These are phyloP conservation scores for Gavia stellata DNA, from an alignment of 2,113 vertebrate genomes.

Conservation along the genomic window DNA sequence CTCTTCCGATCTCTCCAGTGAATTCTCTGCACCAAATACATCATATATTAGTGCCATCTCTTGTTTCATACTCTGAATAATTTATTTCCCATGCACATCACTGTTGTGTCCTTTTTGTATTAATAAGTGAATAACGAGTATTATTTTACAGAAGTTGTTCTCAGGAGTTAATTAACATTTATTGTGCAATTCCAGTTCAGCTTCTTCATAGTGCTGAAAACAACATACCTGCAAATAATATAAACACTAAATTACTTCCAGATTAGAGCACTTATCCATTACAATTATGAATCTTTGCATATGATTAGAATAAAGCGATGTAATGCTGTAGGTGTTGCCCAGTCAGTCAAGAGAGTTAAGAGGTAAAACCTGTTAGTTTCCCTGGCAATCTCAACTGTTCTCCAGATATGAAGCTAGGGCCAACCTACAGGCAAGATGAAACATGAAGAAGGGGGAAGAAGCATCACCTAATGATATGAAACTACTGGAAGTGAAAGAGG, in stretches of 20 bases:
- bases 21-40: not conserved
- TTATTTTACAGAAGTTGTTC: conserved; percentile 39
- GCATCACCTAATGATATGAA: not conserved
- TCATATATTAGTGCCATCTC: not conserved
- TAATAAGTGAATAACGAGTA: not conserved
- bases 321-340: not conserved
- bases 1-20: not conserved
- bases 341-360: not conserved
- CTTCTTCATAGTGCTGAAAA: not conserved
- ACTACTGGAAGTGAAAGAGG: not conserved
- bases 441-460: not conserved
- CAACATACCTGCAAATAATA: not conserved
- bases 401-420: not conserved
- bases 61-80: not conserved
- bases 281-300: not conserved
- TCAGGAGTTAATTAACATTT: conserved; percentile 36
- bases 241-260: not conserved
- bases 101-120: not conserved
- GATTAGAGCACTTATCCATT: not conserved
- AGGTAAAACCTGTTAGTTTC: not conserved
- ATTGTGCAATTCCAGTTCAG: conserved; percentile 22
- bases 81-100: not conserved
- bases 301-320: not conserved
- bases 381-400: not conserved
- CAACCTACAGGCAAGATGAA: not conserved